Evolutionary conservation across 2,113 vertebrate species (phyloP), one percentile per base, ranked within the genome.

Genomic region (Lophius piscatorius): DNA sequence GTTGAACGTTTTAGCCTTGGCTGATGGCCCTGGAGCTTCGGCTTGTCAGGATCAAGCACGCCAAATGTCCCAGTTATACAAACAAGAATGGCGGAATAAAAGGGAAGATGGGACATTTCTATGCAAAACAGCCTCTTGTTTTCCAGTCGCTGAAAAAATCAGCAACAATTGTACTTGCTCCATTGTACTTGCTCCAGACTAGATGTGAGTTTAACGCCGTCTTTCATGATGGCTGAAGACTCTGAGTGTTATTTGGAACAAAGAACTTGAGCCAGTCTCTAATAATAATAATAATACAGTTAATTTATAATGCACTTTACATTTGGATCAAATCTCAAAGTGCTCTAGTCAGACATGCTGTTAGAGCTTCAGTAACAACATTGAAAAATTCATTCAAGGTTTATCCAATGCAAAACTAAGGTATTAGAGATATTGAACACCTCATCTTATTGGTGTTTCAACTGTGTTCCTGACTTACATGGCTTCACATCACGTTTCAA

Each of bases 401-500:
- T n/a, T n/a, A n/a, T n/a, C n/a, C n/a, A n/a, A n/a, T n/a, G n/a
- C n/a, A n/a, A n/a, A n/a, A n/a, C n/a, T n/a, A n/a, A 31, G 29
- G 29, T 31, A 5, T 6, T 10, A 10, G 29, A 5, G 5, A 10
- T 31, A 31, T 31, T 31, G 1, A 31, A 31, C 29, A 31, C 11
- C 29, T 31, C 14, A 2, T n/a, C n/a, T n/a, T n/a, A n/a, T n/a
- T n/a, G n/a, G n/a, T n/a, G n/a, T n/a, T n/a, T n/a, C n/a, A n/a
- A n/a, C n/a, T n/a, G 55, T n/a, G 46, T 28, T 47, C 26, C 22
- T 74, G 75, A 74, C 54, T 52, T 58, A 69, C 45, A 46, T 46
- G 28, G 47, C 24, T 13, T 64, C 74, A 39, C 66, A 68, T 82
- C 67, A 76, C 57, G 40, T 54, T 73, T 42, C 44, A 77, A 86